Evolutionary conservation across 1,140 invertebrate species (phyloP).

Genomic region (Drosophila lowei): DNA sequence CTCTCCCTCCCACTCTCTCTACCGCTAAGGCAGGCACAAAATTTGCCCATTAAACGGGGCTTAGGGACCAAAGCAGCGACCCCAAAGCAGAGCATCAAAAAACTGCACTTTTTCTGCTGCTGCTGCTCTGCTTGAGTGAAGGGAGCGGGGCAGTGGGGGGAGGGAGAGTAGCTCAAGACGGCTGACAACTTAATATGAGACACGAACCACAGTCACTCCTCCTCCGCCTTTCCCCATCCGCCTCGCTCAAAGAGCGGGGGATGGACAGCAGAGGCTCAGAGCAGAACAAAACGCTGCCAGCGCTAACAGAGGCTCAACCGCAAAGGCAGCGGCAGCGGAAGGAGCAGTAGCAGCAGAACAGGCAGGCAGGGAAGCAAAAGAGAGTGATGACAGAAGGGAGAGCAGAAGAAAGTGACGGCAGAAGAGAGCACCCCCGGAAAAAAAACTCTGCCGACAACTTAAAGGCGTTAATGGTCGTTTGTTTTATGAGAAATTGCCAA

Average conservation of each 20-base stretch:
- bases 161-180: conserved; percentile 55
- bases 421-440: conserved; percentile 6
- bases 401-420: background rate
- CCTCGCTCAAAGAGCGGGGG: background rate
- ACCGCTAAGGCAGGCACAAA: conserved; percentile 5
- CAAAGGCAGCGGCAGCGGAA: conserved; percentile 7
- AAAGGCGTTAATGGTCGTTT: conserved; percentile 83
- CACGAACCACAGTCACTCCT: conserved; percentile 65
- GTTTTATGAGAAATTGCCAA: conserved; percentile 83
- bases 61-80: conserved; percentile 51
- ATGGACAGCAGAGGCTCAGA: no score
- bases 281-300: no score
- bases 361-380: conserved; percentile 31
- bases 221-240: background rate
- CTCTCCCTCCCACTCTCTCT: background rate
- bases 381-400: background rate
- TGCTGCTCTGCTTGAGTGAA: background rate
- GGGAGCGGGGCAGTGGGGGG: background rate
- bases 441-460: conserved; percentile 74
- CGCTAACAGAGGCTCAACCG: no score
- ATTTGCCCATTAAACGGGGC: conserved; percentile 72
- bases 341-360: conserved; percentile 1
- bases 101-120: conserved; percentile 37
- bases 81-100: conserved; percentile 29
- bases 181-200: conserved; percentile 79